Conservation (phyloP, 2,797 vertebrate species). For the Falco berigora region DNA sequence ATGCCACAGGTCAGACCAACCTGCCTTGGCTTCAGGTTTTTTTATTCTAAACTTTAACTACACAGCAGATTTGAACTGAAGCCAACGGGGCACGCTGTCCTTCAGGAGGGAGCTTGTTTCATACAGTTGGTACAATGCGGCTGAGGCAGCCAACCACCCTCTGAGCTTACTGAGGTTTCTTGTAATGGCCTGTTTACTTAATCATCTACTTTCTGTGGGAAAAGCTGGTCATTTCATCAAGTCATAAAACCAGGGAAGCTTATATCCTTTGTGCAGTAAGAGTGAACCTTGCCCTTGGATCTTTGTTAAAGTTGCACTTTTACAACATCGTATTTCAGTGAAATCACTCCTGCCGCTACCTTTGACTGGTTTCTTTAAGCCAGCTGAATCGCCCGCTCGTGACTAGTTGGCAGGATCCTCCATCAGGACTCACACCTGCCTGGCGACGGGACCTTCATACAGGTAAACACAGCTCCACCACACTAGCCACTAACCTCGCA, state of each 20-base stretch:
- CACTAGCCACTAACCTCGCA: not conserved
- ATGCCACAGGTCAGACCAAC: not conserved
- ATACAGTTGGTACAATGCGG: not conserved
- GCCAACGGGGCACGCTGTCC: not conserved
- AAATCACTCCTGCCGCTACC: not conserved
- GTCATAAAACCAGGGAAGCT: not conserved
- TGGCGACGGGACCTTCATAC: not conserved
- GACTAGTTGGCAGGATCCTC: not conserved
- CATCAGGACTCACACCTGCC: not conserved
- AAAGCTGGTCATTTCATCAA: not conserved
- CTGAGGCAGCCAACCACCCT: not conserved
- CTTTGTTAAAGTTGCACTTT: not conserved
- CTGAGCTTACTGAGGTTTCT: not conserved
- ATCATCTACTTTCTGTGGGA: not conserved
- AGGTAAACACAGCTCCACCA: not conserved
- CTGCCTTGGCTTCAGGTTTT: not conserved
- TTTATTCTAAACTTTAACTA: not conserved
- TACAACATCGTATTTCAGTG: rapidly evolving
- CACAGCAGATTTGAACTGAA: not conserved
- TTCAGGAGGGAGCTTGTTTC: not conserved
- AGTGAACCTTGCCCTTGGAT: not conserved
- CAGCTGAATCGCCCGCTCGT: not conserved
- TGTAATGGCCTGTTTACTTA: not conserved
- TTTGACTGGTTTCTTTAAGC: not conserved
- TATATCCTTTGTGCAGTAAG: not conserved